phyloP scores from a whole-genome alignment of 2,797 vertebrate species.

The Decapterus maruadsi region DNA sequence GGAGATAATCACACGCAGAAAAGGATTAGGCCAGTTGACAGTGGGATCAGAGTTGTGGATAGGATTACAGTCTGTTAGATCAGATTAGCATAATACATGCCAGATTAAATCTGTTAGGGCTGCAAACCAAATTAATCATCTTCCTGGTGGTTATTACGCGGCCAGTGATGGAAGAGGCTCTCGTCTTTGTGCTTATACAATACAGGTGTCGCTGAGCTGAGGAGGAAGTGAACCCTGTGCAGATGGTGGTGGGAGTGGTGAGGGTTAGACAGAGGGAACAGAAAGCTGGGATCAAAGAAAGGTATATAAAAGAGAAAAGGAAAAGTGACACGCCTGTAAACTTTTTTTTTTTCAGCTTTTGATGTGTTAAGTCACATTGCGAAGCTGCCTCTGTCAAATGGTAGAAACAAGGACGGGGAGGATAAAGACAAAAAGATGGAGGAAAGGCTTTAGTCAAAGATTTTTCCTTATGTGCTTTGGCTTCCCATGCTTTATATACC shows the following conservation, averaged over 20 bases:
- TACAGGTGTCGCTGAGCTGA: conserved; percentile 27
- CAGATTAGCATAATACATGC: conserved; percentile 74
- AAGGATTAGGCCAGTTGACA: conserved; percentile 80
- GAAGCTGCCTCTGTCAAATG: conserved; percentile 22
- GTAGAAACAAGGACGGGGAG: conserved; percentile 25
- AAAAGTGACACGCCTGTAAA: conserved; percentile 26
- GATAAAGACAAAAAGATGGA: conserved; percentile 20
- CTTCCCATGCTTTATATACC: background rate
- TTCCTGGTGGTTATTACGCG: conserved; percentile 26
- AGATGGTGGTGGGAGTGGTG: background rate
- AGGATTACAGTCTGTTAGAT: conserved; percentile 77
- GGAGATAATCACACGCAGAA: conserved; percentile 74
- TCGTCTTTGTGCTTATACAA: conserved; percentile 1
- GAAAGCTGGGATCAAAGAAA: conserved; percentile 36
- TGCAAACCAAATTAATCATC: conserved; percentile 65
- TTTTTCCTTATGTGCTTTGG: conserved; percentile 13
- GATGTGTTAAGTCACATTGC: conserved; percentile 18
- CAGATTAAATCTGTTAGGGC: conserved; percentile 74
- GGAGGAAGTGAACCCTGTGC: conserved; percentile 23
- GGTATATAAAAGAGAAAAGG: conserved; percentile 27
- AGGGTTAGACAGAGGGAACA: conserved; percentile 14
- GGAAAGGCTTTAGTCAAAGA: background rate
- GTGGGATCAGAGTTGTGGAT: conserved; percentile 76
- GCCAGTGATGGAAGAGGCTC: conserved; percentile 2
- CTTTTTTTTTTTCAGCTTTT: conserved; percentile 22